Evolutionary conservation across 2,797 vertebrate species (phyloP), one percentile per base, ranked within the genome.

Genomic region (Hyperoplus immaculatus): DNA sequence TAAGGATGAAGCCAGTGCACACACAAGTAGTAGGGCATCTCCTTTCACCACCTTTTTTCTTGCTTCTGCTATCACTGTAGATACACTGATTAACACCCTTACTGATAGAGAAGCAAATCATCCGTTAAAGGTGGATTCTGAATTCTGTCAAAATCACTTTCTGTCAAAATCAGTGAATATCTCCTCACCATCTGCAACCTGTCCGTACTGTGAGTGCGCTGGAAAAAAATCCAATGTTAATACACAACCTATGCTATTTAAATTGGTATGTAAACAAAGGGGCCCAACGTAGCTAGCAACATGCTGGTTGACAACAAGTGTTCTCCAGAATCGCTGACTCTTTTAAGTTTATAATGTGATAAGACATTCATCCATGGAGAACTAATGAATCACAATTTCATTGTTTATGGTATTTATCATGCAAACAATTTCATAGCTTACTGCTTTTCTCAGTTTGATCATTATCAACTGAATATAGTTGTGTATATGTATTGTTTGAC

Each of bases 1-100:
- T 99, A 95, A 78, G 87, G 9, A 58, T 39, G 8, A 57, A 41
- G 49, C 18, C 0, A 15, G n/a, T 29, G 18, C 49, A 71, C 38
- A 74, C 36, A 69, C 15, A 55, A 46, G 46, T 12, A 29, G 29
- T 29, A 29, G 29, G 29, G 29, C 46, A 47, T 29, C n/a, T 21
- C 8, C 13, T 36, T 10, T 12, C 5, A 29, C 29, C 29, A 29
- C 16, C 9, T 10, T 41, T 54, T 18, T 16, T 41, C 42, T 6
- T 41, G 9, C 15, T 42, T 36, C 9, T 9, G 8, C 36, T 21
- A 7, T 50, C 59, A 16, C 8, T 29, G 13, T 11, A 53, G 46
- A 61, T 29, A 39, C 9, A 53, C 29, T 1, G 42, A 73, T 60
- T 16, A 61, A 46, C 16, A 21, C 57, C 38, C 12, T 1, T 36